A percentile compares a stretch with the other conserved stretches of the same genome.
Conservation (phyloP, 2,113 vertebrate genomes). For the Eidolon helvum region DNA sequence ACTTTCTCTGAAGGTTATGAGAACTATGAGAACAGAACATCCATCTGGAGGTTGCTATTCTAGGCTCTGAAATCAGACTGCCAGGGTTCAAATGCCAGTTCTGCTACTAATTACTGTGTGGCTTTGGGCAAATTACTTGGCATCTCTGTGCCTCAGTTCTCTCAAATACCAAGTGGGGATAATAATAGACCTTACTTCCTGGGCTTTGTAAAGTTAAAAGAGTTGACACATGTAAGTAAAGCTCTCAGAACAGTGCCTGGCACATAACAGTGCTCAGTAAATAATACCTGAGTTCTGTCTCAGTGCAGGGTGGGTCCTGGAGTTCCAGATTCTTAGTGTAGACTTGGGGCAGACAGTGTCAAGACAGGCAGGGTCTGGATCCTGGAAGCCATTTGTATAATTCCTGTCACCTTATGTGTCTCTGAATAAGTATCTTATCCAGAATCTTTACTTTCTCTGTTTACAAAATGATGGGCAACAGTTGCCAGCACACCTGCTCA, state of each 20-base stretch:
- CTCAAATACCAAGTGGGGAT: not conserved
- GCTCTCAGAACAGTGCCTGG: not conserved
- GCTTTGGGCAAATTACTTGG: not conserved
- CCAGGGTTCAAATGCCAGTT: not conserved
- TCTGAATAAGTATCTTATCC: not conserved
- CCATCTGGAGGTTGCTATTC: not conserved
- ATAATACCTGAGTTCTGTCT: not conserved
- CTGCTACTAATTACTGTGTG: not conserved
- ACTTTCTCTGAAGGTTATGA: not conserved
- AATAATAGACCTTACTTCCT: not conserved
- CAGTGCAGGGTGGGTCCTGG: not conserved
- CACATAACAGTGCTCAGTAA: not conserved
- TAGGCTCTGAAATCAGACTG: not conserved
- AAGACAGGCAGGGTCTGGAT: not conserved
- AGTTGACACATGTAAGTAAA: not conserved
- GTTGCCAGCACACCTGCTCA: not conserved
- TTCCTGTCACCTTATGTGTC: not conserved
- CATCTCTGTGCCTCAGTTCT: not conserved
- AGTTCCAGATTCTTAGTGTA: not conserved
- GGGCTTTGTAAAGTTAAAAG: not conserved
- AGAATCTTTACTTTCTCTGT: not conserved
- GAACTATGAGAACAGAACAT: not conserved
- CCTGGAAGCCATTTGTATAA: not conserved
- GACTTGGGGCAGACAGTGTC: not conserved
- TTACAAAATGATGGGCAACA: not conserved